These are phyloP conservation scores for Galemys pyrenaicus DNA, from an alignment of 2,113 vertebrate genomes.

Conservation along the genomic window DNA sequence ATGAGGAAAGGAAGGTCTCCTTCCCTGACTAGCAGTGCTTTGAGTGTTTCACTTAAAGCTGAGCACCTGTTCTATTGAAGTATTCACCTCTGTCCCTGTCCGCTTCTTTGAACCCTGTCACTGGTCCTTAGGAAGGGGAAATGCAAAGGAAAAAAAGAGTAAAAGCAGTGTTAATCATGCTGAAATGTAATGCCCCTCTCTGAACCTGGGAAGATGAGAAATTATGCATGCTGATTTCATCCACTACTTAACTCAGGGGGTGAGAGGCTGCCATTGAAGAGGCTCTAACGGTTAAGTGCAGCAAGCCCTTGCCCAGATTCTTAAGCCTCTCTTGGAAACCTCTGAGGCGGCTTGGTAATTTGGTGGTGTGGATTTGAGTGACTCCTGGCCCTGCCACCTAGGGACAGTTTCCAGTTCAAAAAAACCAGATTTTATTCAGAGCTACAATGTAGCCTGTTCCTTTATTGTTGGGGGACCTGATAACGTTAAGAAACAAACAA, in stretches of 20 bases:
- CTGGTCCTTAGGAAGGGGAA: constrained; percentile 72
- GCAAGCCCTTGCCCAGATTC: constrained; percentile 47
- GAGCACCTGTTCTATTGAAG: constrained; percentile 78
- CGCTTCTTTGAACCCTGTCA: constrained; percentile 78
- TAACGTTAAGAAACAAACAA: background rate
- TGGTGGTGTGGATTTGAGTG: constrained; percentile 5
- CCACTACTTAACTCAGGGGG: constrained; percentile 64
- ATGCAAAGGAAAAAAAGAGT: constrained; percentile 18
- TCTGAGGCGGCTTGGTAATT: constrained; percentile 39
- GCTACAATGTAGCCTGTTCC: constrained; percentile 26
- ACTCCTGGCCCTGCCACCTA: constrained; percentile 46
- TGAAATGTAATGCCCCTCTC: constrained; percentile 60
- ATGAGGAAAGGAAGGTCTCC: constrained; percentile 45
- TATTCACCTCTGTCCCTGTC: constrained; percentile 71
- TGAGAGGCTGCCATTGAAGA: constrained; percentile 62
- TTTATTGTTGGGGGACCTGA: constrained; percentile 56
- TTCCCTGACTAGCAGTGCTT: constrained; percentile 42
- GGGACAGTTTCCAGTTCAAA: background rate
- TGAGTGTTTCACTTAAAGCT: constrained; percentile 79
- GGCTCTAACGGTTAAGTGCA: constrained; percentile 39
- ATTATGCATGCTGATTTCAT: constrained; percentile 83
- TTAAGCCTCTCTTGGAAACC: constrained; percentile 52
- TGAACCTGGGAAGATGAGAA: constrained; percentile 71
- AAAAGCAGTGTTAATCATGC: constrained; percentile 76
- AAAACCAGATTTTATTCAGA: background rate